Conservation (phyloP, 2,113 vertebrate genomes). For the Gyps fulvus region DNA sequence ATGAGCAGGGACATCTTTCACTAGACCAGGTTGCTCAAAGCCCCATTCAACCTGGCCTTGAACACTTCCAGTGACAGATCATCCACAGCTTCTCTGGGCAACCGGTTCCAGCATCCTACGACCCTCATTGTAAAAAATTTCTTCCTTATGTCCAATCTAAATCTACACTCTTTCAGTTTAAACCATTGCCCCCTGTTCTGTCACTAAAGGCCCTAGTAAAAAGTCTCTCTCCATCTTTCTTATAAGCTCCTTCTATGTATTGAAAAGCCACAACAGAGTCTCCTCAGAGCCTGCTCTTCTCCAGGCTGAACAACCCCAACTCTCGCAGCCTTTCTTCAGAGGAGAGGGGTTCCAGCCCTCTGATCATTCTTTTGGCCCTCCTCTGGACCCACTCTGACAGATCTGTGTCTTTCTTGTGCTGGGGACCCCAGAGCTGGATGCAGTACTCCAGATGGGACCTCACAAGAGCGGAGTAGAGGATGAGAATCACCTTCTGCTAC, state of each 20-base stretch:
- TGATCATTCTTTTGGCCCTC: neutral
- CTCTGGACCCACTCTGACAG: neutral
- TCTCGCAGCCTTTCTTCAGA: neutral
- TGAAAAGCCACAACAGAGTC: neutral
- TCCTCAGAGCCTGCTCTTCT: neutral
- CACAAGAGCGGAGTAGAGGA: too few species aligned
- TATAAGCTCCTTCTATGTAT: too few species aligned
- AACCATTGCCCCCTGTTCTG: too few species aligned
- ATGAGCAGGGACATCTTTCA: neutral
- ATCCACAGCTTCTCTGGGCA: neutral
- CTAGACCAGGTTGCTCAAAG: neutral
- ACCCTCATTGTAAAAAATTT: too few species aligned
- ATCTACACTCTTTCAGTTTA: too few species aligned
- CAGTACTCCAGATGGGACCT: too few species aligned
- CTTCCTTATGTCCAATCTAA: too few species aligned
- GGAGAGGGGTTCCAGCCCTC: neutral
- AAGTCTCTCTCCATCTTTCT: too few species aligned
- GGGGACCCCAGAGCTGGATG: neutral
- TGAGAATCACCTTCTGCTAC: neutral
- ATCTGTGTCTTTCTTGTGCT: neutral
- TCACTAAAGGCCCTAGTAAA: too few species aligned
- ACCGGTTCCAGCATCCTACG: too few species aligned
- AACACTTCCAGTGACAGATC: neutral
- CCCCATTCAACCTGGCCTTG: neutral
- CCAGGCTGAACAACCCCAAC: neutral